These are phyloP conservation scores for Achlya flavicornis DNA, from an alignment of 2,888 invertebrate genomes.

Conservation along the genomic window DNA sequence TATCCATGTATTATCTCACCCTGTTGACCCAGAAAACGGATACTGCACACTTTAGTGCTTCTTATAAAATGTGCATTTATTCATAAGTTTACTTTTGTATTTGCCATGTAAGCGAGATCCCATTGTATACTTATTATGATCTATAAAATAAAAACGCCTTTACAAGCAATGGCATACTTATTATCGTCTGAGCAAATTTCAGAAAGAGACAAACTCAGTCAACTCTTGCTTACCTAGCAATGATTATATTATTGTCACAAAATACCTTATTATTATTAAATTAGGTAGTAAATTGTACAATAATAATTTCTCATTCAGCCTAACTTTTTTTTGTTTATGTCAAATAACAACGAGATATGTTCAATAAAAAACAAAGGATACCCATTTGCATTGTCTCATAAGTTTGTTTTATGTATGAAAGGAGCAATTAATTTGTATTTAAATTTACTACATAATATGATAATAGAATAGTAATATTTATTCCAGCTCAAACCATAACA, in stretches of 20 bases:
- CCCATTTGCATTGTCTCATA: background rate
- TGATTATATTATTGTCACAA: too few relatives aligned
- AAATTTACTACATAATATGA: too few relatives aligned
- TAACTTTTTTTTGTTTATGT: background rate
- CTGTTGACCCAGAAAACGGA: constrained; percentile 9
- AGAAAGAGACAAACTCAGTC: too few relatives aligned
- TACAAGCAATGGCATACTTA: background rate
- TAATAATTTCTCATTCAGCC: background rate
- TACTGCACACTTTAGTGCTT: constrained; percentile 2
- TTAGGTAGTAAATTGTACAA: background rate
- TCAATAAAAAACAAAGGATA: background rate
- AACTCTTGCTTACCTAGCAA: too few relatives aligned
- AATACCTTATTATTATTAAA: too few relatives aligned
- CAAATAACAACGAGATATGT: background rate
- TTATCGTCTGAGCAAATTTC: too few relatives aligned
- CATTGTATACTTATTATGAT: background rate
- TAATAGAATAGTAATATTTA: too few relatives aligned
- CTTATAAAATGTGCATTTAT: background rate
- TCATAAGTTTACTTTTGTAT: background rate
- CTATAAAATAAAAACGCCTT: background rate
- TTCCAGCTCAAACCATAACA: too few relatives aligned
- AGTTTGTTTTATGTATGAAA: background rate
- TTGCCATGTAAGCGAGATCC: background rate
- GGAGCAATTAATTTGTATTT: too few relatives aligned
- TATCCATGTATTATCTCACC: background rate